Evolutionary conservation across 2,797 vertebrate species (phyloP), one percentile per base, ranked within the genome.

Genomic region (Lepilemur ruficaudatus): DNA sequence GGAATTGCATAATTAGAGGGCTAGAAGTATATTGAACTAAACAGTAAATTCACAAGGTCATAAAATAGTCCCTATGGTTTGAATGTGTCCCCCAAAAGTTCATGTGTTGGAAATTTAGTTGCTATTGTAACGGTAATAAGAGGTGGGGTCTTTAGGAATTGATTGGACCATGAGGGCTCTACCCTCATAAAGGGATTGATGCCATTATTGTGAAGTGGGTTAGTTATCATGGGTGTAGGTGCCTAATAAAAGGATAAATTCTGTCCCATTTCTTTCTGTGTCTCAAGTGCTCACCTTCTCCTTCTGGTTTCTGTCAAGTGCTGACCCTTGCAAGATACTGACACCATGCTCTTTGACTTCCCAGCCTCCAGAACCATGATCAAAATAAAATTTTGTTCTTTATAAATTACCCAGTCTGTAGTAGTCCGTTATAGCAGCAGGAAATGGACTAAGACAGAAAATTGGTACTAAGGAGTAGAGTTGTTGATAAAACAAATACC

Each of bases 31-130:
- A 57, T 70, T 79, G 41, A 91, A 96, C 85, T 81, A 92, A 93
- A 88, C n/a, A 76, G 15, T 59, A 18, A 91, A 90, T 84, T 93
- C 81, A 81, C 69, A 89, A 85, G 63, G 79, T 63, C n/a, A n/a
- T n/a, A 55, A 95, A 11, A 81, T 79, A 79, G 23, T 10, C 5
- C 1, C 35, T 38, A 23, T 38, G n/a, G 50, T 38, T 55, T 35
- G 7, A 79, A 79, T 55, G 76, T 79, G n/a, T 38, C 1, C n/a
- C 50, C 22, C 22, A 38, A 35, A 55, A 79, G n/a, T 38, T 79
- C n/a, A 55, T 55, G 50, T 55, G 23, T 9, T 79, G n/a, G n/a
- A 55, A 79, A 38, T n/a, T 17, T 79, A 22, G 22, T 25, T 55
- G n/a, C n/a, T 7, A 5, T 55, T 79, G 22, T 79, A 35, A 79